Percentiles rank a stretch among this genome's conserved stretches.
phyloP scores from a whole-genome alignment of 2,888 invertebrate genomes.

The Cephus spinipes region DNA sequence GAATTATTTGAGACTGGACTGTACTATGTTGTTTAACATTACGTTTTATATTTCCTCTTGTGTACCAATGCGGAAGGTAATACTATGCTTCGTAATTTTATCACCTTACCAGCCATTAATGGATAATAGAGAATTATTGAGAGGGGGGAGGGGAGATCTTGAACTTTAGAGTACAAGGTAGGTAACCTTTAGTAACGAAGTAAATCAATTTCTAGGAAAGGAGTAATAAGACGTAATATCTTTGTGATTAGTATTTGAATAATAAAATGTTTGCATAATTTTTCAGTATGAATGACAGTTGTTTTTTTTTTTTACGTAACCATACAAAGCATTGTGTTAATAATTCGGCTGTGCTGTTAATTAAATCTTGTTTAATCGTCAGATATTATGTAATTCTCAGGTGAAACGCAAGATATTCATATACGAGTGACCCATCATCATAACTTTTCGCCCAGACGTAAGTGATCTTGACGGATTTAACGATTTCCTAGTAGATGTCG shows the following conservation, averaged over 20 bases:
- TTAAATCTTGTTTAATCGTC: background rate
- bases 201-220: background rate
- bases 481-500: background rate
- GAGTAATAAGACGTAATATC: background rate
- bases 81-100: background rate
- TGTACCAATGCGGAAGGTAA: background rate
- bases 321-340: background rate
- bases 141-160: background rate
- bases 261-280: background rate
- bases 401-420: conserved; percentile 67
- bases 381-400: conserved; percentile 29
- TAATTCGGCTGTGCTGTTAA: background rate
- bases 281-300: background rate
- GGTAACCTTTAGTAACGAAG: background rate
- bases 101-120: background rate
- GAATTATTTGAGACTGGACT: background rate
- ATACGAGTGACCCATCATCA: conserved; percentile 68
- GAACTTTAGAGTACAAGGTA: background rate
- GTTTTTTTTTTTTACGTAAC: background rate
- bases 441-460: conserved; percentile 66
- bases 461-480: conserved; percentile 43
- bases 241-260: background rate
- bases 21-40: background rate
- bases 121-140: background rate
- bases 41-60: background rate